phyloP scores from a whole-genome alignment of 2,113 vertebrate genomes.

The rat (Rattus norvegicus) region GRCr8 NC_086020.1:157680501-157681000 shows the following conservation, averaged over 20 bases:
- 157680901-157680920: background rate
- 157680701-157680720: background rate
- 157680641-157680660: background rate
- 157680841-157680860: background rate
- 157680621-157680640: background rate
- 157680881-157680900: constrained; percentile 34
- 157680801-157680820: constrained; percentile 31
- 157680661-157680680: background rate
- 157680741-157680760: background rate
- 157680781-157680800: constrained; percentile 16
- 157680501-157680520: background rate
- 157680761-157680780: constrained; percentile 30
- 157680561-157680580: background rate
- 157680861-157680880: background rate
- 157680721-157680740: background rate
- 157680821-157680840: constrained; percentile 25
- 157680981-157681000: background rate
- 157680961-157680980: background rate
- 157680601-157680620: background rate
- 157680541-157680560: background rate
- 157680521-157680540: background rate
- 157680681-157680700: background rate
- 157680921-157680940: background rate
- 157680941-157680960: background rate
- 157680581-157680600: background rate